Evolutionary conservation across 2,113 vertebrate genomes (phyloP), one percentile per base, ranked within the genome.

Genomic region (Rhea pennata): DNA sequence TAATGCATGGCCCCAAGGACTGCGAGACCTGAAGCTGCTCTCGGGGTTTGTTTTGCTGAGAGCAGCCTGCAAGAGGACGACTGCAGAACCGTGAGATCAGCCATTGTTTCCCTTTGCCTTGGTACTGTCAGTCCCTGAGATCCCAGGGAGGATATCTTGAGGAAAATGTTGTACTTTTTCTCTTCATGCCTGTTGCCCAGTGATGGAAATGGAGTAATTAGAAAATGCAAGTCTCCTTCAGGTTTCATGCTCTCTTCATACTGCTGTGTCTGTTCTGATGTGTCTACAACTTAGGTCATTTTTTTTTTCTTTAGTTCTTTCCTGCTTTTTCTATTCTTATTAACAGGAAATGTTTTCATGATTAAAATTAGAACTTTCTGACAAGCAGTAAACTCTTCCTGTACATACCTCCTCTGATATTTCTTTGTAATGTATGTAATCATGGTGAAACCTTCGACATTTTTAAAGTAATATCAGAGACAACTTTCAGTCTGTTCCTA

Each of bases 31-130:
- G 67, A 87, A 87, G 21, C 69, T 80, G 42, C 33, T 66, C 31
- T 82, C 19, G 31, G 56, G 56, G 51, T 83, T 94, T 90, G 46
- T 79, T 92, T 90, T 84, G 39, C 78, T 93, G 81, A 88, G 76
- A 75, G 62, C 67, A 90, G 26, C 44, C 79, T 80, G 71, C 10
- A 50, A 84, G 74, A 79, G 40, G 39, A 91, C 0, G 14, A 62
- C 62, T 46, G 50, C 56, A 74, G 75, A 69, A 92, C 67, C 54
- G 74, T 36, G 67, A 87, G 72, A 69, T 88, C 70, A 87, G 70
- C 58, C 67, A 80, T 83, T 84, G 84, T 94, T 92, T 92, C 44
- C 50, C 46, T 90, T 90, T 88, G 40, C 4, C 0, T 22, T 91
- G 70, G 19, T 87, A 51, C 50, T 89, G 54, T 42, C 87, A 89